phyloP scores from a whole-genome alignment of 2,797 vertebrate species.

The Gymnoscopelus braueri region DNA sequence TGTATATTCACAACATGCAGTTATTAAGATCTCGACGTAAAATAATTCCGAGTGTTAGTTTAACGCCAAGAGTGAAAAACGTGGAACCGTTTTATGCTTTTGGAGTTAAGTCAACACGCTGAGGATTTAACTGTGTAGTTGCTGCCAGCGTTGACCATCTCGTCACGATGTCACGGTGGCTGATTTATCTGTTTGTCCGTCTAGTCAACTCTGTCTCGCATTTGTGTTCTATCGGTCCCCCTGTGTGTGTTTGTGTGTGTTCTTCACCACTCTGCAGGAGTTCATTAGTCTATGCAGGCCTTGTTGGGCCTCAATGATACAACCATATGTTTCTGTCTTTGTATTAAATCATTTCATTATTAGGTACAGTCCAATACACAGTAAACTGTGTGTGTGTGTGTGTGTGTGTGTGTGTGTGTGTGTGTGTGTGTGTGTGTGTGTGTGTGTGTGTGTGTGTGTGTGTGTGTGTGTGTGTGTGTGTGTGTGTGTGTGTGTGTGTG shows the following conservation, averaged over 20 bases:
- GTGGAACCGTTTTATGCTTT: no score
- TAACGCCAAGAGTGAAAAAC: no score
- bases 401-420: background rate
- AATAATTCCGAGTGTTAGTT: background rate
- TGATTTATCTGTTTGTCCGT: slow-evolving; percentile 69
- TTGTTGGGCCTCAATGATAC: slow-evolving; percentile 20
- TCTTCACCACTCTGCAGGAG: slow-evolving; percentile 34
- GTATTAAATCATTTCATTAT: slow-evolving; percentile 46
- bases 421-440: background rate
- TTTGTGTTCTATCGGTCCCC: slow-evolving; percentile 63
- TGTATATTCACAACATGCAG: slow-evolving; percentile 53
- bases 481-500: background rate
- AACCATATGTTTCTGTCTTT: slow-evolving; percentile 37
- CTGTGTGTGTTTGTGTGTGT: slow-evolving; percentile 28
- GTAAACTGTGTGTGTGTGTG: slow-evolving; percentile 6
- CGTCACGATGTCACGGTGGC: slow-evolving; percentile 25
- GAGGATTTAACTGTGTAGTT: no score
- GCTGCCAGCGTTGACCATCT: no score
- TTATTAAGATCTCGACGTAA: slow-evolving; percentile 44
- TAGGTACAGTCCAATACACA: slow-evolving; percentile 10
- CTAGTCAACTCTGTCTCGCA: slow-evolving; percentile 80
- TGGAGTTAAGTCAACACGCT: no score
- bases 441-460: background rate
- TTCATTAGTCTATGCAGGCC: background rate
- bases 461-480: background rate